These are phyloP conservation scores for Enoplosus armatus DNA, from an alignment of 2,797 vertebrate species.

Conservation along the genomic window DNA sequence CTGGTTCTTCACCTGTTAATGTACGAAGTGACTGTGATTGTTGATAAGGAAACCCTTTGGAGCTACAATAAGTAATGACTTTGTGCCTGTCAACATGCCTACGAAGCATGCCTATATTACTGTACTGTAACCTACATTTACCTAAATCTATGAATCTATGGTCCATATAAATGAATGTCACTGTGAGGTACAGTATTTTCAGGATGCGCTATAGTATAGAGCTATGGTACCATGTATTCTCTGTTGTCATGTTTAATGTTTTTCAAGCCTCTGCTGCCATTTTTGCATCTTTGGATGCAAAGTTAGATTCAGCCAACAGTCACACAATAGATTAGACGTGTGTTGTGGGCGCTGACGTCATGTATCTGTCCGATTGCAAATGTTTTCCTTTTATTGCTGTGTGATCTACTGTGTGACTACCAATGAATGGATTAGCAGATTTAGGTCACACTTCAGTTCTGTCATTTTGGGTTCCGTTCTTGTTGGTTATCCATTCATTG, in stretches of 20 bases:
- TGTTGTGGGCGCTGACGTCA: constrained; percentile 21
- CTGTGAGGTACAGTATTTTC: not conserved
- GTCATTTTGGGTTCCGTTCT: constrained; percentile 42
- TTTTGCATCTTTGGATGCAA: constrained; percentile 10
- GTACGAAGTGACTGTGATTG: not conserved
- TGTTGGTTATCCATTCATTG: constrained; percentile 46
- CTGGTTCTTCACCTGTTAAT: not conserved
- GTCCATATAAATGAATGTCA: not conserved
- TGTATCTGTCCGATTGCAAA: constrained; percentile 13
- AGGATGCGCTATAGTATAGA: not conserved
- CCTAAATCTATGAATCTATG: not conserved
- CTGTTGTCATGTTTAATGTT: not conserved
- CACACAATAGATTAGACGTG: constrained; percentile 21
- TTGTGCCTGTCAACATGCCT: not conserved
- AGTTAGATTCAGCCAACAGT: constrained; percentile 20
- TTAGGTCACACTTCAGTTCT: constrained; percentile 48
- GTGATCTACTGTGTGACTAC: constrained; percentile 35
- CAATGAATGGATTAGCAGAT: constrained; percentile 63
- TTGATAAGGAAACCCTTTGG: not conserved
- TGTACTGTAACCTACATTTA: not conserved
- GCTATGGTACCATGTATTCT: not conserved
- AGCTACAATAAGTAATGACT: not conserved
- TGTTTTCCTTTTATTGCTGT: constrained; percentile 41
- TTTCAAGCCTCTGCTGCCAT: not conserved
- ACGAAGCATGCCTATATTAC: not conserved